Conservation (phyloP, 1,140 invertebrate genomes). For the Cydia pomonella region DNA sequence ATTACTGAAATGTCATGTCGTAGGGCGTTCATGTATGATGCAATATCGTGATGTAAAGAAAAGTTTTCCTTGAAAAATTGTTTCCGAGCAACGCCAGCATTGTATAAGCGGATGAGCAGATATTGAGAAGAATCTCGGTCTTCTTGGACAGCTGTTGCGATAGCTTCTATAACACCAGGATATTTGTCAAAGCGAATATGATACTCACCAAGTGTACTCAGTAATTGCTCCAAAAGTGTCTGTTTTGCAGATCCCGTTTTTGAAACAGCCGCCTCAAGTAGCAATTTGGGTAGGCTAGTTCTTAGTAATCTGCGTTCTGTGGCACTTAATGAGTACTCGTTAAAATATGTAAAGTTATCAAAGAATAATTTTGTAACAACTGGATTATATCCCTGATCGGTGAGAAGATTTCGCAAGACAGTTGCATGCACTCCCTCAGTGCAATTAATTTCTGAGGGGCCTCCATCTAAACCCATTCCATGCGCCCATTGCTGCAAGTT, state of each 20-base stretch:
- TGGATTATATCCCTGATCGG: conserved; percentile 33
- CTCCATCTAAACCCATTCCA: conserved; percentile 55
- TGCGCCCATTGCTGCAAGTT: conserved; percentile 50
- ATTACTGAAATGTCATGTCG: conserved; percentile 38
- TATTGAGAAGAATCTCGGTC: conserved; percentile 38
- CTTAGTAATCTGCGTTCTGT: conserved; percentile 44
- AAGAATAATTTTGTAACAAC: conserved; percentile 44
- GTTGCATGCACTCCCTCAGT: conserved; percentile 59
- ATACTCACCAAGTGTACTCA: conserved; percentile 36
- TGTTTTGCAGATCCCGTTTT: conserved; percentile 9
- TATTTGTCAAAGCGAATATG: conserved; percentile 19
- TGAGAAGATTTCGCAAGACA: conserved; percentile 50
- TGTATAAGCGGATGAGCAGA: conserved; percentile 46
- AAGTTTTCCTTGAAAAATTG: conserved; percentile 52
- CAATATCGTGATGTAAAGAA: conserved; percentile 43
- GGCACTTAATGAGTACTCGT: conserved; percentile 51
- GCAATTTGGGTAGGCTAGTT: conserved; percentile 42
- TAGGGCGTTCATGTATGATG: conserved; percentile 54
- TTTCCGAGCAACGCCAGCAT: conserved; percentile 46
- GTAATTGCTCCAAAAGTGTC: conserved; percentile 24
- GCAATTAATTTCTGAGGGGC: conserved; percentile 41
- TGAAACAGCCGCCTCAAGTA: conserved; percentile 35
- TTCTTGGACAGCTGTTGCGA: conserved; percentile 38
- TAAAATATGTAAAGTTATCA: conserved; percentile 49
- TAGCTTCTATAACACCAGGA: conserved; percentile 31